Evolutionary conservation across 2,113 vertebrate species (phyloP), one percentile per base, ranked within the genome.

Genomic region (Prionailurus bengalensis): DNA sequence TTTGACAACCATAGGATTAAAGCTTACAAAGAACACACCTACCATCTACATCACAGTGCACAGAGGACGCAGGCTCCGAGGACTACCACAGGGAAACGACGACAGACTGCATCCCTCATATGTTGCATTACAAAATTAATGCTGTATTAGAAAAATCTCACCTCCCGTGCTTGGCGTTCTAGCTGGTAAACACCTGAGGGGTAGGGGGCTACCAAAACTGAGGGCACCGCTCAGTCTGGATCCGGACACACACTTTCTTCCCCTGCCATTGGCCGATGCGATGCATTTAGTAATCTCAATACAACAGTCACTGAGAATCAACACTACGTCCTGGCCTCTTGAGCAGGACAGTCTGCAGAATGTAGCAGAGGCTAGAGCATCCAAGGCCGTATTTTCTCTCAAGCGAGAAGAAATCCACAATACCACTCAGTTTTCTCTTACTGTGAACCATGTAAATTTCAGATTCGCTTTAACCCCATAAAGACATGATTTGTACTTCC

Each of bases 21-120:
- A 97, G 94, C 97, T 97, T 97, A 97, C 97, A 97, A 97, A 97
- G 91, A 96, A 98, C 96, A 98, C 93, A 78, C 33, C 93, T 97
- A 89, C 76, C 73, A 33, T 85, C 94, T 97, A 86, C 53, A 45
- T 94, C 92, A 92, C 92, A 97, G 97, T 89, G 97, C 55, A 51
- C 65, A 61, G 85, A 96, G 97, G 92, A 97, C 95, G 65, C 88
- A 78, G 94, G 58, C 66, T 81, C 88, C 91, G 58, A 93, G 95
- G 96, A 95, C 95, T 6, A 85, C 55, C 78, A 71, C 42, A 48
- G 68, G 89, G 61, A n/a, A 93, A 92, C 15, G 17, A 66, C 23
- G 83, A 55, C 71, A 70, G 83, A 91, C 36, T 51, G 65, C n/a
- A 65, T 29, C 94, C 86, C 21, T 31, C 71, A 68, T 27, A 80